phyloP scores from a whole-genome alignment of 2,797 vertebrate species.

The Amblyraja radiata region DNA sequence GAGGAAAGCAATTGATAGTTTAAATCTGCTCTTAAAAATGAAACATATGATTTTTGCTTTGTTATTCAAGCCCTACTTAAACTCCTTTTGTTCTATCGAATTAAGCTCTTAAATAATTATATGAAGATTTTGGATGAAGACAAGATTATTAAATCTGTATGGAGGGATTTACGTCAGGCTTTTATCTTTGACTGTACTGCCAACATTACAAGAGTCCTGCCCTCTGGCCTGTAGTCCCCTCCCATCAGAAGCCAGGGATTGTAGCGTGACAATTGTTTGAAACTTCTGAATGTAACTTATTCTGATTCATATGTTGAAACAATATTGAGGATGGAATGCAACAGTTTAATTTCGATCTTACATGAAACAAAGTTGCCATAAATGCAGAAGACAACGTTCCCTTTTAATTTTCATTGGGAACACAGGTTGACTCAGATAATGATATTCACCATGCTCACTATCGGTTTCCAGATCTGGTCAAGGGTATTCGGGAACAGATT shows the following conservation, averaged over 20 bases:
- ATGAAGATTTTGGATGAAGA: not conserved
- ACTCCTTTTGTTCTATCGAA: not conserved
- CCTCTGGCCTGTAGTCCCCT: too few relatives aligned
- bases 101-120: not conserved
- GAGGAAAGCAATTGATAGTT: slow-evolving; percentile 1
- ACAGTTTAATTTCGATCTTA: not conserved
- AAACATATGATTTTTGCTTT: not conserved
- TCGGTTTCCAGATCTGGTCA: too few relatives aligned
- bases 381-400: too few relatives aligned
- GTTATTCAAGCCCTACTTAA: slow-evolving; percentile 25
- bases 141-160: not conserved
- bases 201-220: not conserved
- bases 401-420: too few relatives aligned
- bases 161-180: not conserved
- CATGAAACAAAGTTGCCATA: not conserved
- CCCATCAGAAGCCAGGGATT: not conserved
- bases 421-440: too few relatives aligned
- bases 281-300: not conserved
- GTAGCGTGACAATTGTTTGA: not conserved
- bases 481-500: too few relatives aligned
- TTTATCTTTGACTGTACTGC: not conserved
- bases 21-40: not conserved
- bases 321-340: not conserved
- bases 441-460: too few relatives aligned
- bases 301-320: not conserved